Evolutionary conservation across 2,797 vertebrate species (phyloP), one percentile per base, ranked within the genome.

Genomic region (Odontamblyopus rebecca): DNA sequence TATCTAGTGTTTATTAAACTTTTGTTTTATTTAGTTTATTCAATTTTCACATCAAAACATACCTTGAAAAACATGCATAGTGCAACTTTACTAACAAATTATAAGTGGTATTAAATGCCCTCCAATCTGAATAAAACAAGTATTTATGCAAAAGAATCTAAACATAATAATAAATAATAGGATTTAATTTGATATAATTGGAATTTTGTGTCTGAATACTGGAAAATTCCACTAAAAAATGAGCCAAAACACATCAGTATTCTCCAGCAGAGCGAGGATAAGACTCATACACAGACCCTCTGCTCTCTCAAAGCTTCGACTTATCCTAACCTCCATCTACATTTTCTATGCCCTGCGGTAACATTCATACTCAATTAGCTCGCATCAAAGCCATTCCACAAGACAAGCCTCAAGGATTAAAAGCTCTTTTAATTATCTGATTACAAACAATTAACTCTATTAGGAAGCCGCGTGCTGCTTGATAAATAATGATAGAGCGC

Each of bases 321-420:
- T 89, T 91, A 90, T 92, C 83, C 27, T 82, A 88, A 90, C 74
- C 84, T 77, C 84, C 74, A 93, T 93, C 91, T 89, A 79, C 89
- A 86, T 79, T 78, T 83, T 85, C 87, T 89, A 76, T 80, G 87
- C 88, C 90, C 84, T 51, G 73, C 77, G 88, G 92, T 94, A 91
- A 80, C 75, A 69, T 88, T 83, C 81, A 91, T 89, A 92, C 90
- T 91, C 82, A 88, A 93, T 91, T 93, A 92, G 67, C 8, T 0
- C 68, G 72, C 92, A 93, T 94, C 91, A 92, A 94, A 93, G 77
- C 80, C 0, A 89, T 91, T 89, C 74, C 86, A 86, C 85, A 83
- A 82, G 82, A 89, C 77, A 81, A 72, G 73, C 79, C 78, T 81
- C 79, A 67, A 87, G 84, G 88, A 89, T 86, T 87, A 92, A 89